Evolutionary conservation across 2,113 vertebrate species (phyloP), one percentile per base, ranked within the genome.

Genomic region (Vicugna pacos): DNA sequence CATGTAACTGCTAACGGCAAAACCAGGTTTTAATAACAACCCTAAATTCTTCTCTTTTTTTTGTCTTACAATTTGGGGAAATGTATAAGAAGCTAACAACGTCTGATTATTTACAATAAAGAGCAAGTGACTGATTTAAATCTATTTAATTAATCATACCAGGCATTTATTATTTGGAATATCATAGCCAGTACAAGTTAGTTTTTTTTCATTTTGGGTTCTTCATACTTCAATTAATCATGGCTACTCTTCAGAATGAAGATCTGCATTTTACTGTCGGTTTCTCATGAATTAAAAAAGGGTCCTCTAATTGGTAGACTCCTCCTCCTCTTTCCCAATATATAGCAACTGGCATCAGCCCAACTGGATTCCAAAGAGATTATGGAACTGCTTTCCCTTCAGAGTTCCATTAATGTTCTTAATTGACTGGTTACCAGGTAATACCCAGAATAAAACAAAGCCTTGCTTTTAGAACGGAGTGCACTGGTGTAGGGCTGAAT

Each of bases 351-450:
- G 89, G 56, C 89, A 79, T 79, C 52, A 12, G 46, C 56, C 76
- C 65, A 80, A 20, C 0, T 65, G 19, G 77, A 72, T 70, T 90
- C 80, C 64, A 80, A 75, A 96, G 92, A 96, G 95, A 84, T 92
- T 73, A 56, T 50, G 42, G 83, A 97, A 81, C 52, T 62, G 50
- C 85, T 56, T 94, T 97, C 54, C 69, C 84, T 91, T 92, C 75
- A 62, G 90, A 92, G 80, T 82, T 83, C 62, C 50, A 82, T 79
- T 75, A 93, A 95, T 88, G 89, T 79, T 96, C 89, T 62, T 92
- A 92, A 82, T 62, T 82, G 80, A 92, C 80, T 92, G 84, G 94
- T 95, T 92, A 93, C 92, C 94, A 93, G 94, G 96, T 94, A 93
- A 95, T 69, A 84, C 30, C 15, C 12, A 8, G 83, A 69, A 86